These are phyloP conservation scores for Trachurus trachurus DNA, from an alignment of 2,797 vertebrate species.

Conservation along the genomic window DNA sequence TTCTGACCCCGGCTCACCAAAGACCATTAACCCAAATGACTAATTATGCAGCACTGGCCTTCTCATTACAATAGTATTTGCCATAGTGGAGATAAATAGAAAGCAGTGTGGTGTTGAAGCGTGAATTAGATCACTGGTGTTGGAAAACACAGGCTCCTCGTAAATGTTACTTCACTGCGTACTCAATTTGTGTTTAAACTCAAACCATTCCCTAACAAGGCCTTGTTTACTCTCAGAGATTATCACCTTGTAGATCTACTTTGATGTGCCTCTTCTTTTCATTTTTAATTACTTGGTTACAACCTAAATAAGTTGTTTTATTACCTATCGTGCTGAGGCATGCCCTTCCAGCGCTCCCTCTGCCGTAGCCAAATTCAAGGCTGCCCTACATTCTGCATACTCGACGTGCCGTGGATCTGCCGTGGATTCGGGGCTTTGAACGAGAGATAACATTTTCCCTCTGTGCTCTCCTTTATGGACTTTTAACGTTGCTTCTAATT, in stretches of 20 bases:
- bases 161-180: constrained; percentile 35
- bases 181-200: constrained; percentile 39
- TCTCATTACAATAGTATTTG: constrained; percentile 39
- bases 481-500: constrained; percentile 84
- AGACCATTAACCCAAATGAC: constrained; percentile 34
- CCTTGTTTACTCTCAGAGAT: constrained; percentile 37
- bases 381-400: constrained; percentile 75
- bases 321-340: constrained; percentile 35
- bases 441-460: constrained; percentile 74
- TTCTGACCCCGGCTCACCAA: constrained; percentile 30
- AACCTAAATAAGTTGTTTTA: constrained; percentile 41
- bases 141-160: constrained; percentile 39
- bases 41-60: constrained; percentile 35
- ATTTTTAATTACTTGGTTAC: constrained; percentile 31
- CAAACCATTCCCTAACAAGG: constrained; percentile 28
- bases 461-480: constrained; percentile 76
- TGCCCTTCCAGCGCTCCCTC: constrained; percentile 36
- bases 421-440: constrained; percentile 48
- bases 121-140: constrained; percentile 32
- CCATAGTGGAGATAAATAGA: constrained; percentile 50
- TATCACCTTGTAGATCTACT: constrained; percentile 34
- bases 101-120: constrained; percentile 9
- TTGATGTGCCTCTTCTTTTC: constrained; percentile 50
- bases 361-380: constrained; percentile 47
- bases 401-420: constrained; percentile 14